phyloP scores from a whole-genome alignment of 2,888 invertebrate genomes.

The Lomographa bimaculata region DNA sequence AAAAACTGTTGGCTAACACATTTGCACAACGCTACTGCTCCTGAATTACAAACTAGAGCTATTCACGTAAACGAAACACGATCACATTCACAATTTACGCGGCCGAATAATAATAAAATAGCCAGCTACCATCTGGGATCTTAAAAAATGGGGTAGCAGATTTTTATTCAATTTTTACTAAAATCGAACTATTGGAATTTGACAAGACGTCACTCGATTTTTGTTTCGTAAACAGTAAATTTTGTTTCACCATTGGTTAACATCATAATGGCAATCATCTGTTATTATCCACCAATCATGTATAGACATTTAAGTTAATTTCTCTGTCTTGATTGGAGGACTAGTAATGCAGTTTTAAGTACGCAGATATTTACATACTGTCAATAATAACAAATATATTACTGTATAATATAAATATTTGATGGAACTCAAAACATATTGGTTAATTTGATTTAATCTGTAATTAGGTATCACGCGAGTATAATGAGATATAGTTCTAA shows the following conservation, averaged over 20 bases:
- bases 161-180: constrained; percentile 48
- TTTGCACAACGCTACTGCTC: constrained; percentile 52
- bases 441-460: no score
- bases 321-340: constrained; percentile 5
- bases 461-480: no score
- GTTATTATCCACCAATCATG: constrained; percentile 50
- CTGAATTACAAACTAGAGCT: constrained; percentile 36
- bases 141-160: constrained; percentile 46
- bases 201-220: constrained; percentile 45
- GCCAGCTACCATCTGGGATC: constrained; percentile 41
- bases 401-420: no score
- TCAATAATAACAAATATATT: no score
- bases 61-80: constrained; percentile 42
- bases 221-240: constrained; percentile 28
- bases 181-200: constrained; percentile 45
- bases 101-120: constrained; percentile 36
- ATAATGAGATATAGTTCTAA: no score
- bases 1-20: constrained; percentile 60
- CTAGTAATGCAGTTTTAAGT: constrained; percentile 17
- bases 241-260: constrained; percentile 46
- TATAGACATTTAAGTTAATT: constrained; percentile 58
- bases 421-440: no score
- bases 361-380: no score
- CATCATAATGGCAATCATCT: constrained; percentile 36
- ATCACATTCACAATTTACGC: constrained; percentile 47